Percentiles rank a stretch among this genome's conserved stretches.
These are phyloP conservation scores for Sminthurinus aureus DNA, from an alignment of 2,888 invertebrate genomes.

Conservation along the genomic window DNA sequence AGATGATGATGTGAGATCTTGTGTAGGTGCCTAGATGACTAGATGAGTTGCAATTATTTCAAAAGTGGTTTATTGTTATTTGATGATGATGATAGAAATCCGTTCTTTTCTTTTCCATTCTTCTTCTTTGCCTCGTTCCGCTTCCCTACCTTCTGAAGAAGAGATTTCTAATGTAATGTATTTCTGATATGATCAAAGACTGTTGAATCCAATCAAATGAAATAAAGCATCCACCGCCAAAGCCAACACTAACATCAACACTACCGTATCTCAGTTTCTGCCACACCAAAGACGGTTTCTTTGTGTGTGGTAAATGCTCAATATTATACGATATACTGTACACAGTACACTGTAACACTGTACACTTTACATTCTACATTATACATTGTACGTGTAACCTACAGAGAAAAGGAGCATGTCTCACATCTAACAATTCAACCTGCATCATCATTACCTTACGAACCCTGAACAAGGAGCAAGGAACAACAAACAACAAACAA, in stretches of 20 bases:
- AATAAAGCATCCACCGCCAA: not conserved
- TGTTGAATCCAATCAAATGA: not conserved
- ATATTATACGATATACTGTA: too few species aligned
- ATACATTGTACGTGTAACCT: too few species aligned
- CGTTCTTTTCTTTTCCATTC: not conserved
- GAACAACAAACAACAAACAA: not conserved
- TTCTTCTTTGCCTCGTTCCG: not conserved
- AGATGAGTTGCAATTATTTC: constrained; percentile 25
- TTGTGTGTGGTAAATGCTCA: too few species aligned
- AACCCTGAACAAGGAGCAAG: too few species aligned
- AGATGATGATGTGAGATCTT: too few species aligned
- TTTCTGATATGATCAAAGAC: constrained; percentile 13
- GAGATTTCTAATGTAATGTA: constrained; percentile 8
- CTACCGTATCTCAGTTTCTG: not conserved
- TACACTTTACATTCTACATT: not conserved
- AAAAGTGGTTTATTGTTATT: constrained; percentile 33
- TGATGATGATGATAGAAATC: constrained; percentile 21
- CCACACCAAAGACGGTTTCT: too few species aligned
- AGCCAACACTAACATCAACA: not conserved
- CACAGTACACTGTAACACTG: too few species aligned
- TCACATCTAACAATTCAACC: too few species aligned
- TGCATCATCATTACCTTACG: too few species aligned
- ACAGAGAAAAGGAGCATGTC: too few species aligned
- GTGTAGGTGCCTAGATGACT: not conserved
- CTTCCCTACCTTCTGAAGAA: not conserved